Base-by-base conservation (phyloP, 1,140 invertebrate genomes). In the Eubasilissa regina region DNA sequence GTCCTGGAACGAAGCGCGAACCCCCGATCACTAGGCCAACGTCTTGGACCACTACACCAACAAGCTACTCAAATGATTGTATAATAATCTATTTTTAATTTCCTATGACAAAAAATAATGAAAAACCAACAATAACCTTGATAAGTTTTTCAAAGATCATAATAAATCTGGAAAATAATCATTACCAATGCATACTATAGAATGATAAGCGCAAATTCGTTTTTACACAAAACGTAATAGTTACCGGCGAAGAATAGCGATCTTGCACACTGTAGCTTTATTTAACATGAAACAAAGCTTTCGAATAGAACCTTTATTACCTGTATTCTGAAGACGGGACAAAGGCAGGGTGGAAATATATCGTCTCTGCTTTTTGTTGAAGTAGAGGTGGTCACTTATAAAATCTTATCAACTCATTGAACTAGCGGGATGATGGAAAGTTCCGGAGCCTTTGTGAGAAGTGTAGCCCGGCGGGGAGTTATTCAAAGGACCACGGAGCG, bases 401-500 rank as follows among this genome's bases (percentile, higher is more conserved):
- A 70, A 70, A n/a, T 70, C 66, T 48, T 70, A 53, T 25, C 47
- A 51, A 70, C 66, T 48, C 66, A 70, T 70, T 70, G 45, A 70
- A 70, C 66, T 66, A 66, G 13, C 21, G 17, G 35, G 45, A 66
- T 66, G 66, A 51, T 13, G 66, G 21, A 70, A 70, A 70, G 47
- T 70, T 70, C 48, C 66, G 21, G 17, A 11, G 44, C 66, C 13
- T 70, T 53, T 70, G 47, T 70, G 44, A 70, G 25, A 35, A 70
- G 48, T 51, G 48, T 51, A 51, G 17, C 47, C 11, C 6, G 62
- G 13, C 35, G 45, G 19, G 25, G 58, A 62, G 48, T 70, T 70
- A 70, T 70, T 48, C 47, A 62, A 13, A 35, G 53, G n/a, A 56
- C 7, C 53, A 44, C 0, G 35, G 62, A 66, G 13, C 62, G 17